Base-by-base conservation (phyloP, 2,797 vertebrate species). In the Myripristis murdjan region DNA sequence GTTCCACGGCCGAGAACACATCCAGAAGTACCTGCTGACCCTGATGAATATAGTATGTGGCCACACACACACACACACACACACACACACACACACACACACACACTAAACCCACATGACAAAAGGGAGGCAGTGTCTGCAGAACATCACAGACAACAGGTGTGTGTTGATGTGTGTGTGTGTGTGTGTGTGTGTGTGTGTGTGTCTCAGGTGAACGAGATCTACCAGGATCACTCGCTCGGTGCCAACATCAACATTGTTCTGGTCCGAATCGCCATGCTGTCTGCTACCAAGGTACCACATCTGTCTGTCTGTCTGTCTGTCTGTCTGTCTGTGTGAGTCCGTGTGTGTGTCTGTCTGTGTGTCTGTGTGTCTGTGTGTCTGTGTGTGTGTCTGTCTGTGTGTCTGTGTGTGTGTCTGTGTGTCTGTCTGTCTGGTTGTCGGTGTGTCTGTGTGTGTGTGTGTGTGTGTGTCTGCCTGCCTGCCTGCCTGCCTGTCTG, bases 31-130 rank as follows among this genome's bases (percentile, higher is more conserved):
- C 83, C 95, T 99, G 33, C 94, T 99, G 74, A 99, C 98, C 0
- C 91, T 99, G 79, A 97, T 99, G 97, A 98, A 99, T 67, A 15
- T n/a, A n/a, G n/a, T n/a, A n/a, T n/a, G n/a, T n/a, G n/a, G n/a
- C n/a, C n/a, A n/a, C n/a, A n/a, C n/a, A 31, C 33, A 8, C 61
- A 37, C 61, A 37, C 33, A 54, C 49, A 43, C 24, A 65, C 56
- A 60, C 57, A 64, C 18, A 35, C 69, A 67, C 53, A 52, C 48
- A 64, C 26, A 6, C 20, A 18, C 47, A 1, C n/a, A n/a, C n/a
- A n/a, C n/a, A n/a, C n/a, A n/a, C n/a, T n/a, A n/a, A n/a, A n/a
- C n/a, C n/a, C n/a, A n/a, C n/a, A n/a, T n/a, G n/a, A n/a, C n/a
- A n/a, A n/a, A n/a, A n/a, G n/a, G n/a, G n/a, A n/a, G n/a, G n/a